Percentiles rank a stretch among this genome's conserved stretches.
These are phyloP conservation scores for Drosophila albomicans DNA, from an alignment of 1,140 invertebrate genomes.

Conservation along the genomic window DNA sequence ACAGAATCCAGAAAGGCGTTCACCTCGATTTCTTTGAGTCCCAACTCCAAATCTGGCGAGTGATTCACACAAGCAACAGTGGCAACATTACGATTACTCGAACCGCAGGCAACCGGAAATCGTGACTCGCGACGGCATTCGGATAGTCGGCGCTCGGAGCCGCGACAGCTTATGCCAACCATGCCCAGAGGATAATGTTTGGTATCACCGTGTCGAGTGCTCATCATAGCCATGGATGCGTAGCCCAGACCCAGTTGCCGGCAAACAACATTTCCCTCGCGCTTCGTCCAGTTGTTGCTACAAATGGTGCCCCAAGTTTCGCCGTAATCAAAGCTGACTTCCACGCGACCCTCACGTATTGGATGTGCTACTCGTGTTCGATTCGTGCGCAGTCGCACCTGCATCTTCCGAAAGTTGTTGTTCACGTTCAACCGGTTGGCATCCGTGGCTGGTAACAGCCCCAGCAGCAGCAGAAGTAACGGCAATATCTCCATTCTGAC, in stretches of 20 bases:
- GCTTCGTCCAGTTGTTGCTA: slow-evolving; percentile 93
- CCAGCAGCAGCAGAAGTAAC: slow-evolving; percentile 25
- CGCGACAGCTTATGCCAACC: slow-evolving; percentile 91
- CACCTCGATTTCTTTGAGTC: slow-evolving; percentile 91
- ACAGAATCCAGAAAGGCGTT: slow-evolving; percentile 94
- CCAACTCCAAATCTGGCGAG: slow-evolving; percentile 94
- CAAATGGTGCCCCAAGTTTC: slow-evolving; percentile 92
- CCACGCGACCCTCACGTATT: slow-evolving; percentile 70
- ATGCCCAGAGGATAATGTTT: slow-evolving; percentile 87
- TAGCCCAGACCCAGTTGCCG: slow-evolving; percentile 90
- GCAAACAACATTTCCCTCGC: slow-evolving; percentile 94
- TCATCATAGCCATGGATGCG: slow-evolving; percentile 88
- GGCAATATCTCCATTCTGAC: slow-evolving; percentile 41
- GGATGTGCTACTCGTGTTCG: background rate
- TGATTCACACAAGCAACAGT: slow-evolving; percentile 89
- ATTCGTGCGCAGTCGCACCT: slow-evolving; percentile 55
- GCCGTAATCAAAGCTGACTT: slow-evolving; percentile 88
- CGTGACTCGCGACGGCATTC: slow-evolving; percentile 89
- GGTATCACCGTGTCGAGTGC: slow-evolving; percentile 89
- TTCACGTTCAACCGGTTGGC: slow-evolving; percentile 45
- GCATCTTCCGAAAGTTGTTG: slow-evolving; percentile 72
- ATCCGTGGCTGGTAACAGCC: slow-evolving; percentile 6
- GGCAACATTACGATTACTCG: slow-evolving; percentile 88
- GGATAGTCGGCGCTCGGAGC: slow-evolving; percentile 89
- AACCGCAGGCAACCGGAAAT: slow-evolving; percentile 84